Conservation (phyloP, 1,140 invertebrate species). For the Orchestia grillus region DNA sequence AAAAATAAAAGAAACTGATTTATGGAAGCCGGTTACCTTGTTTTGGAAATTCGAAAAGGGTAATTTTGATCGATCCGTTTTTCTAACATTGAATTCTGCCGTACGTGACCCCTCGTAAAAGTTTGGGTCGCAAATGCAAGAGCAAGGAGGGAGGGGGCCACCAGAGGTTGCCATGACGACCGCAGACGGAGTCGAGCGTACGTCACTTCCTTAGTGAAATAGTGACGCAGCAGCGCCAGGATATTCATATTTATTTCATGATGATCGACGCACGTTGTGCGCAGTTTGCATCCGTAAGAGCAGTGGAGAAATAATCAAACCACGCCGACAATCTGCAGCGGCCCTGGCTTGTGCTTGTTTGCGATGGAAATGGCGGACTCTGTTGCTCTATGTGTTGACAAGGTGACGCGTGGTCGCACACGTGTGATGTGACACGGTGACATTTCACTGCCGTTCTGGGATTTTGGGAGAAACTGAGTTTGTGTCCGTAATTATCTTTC, state of each 20-base stretch:
- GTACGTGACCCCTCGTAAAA: no score
- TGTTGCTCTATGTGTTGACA: neutral
- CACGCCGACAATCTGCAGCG: neutral
- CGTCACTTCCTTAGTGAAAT: neutral
- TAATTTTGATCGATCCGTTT: no score
- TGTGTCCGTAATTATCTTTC: neutral
- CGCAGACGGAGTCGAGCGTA: neutral
- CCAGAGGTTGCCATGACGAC: neutral
- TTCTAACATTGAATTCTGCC: no score
- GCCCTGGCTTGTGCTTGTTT: neutral
- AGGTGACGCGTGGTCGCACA: neutral
- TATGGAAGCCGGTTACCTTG: no score
- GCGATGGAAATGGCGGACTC: neutral
- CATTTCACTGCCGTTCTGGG: neutral
- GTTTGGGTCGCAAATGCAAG: no score
- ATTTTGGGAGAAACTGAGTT: neutral
- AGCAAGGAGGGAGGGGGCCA: no score
- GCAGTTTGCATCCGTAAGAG: neutral
- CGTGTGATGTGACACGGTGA: neutral
- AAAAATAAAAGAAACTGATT: no score
- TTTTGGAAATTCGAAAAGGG: no score
- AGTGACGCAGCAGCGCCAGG: neutral
- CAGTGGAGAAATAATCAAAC: neutral
- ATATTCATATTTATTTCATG: neutral
- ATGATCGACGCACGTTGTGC: neutral